These are phyloP conservation scores for Penaeus vannamei DNA, from an alignment of 1,140 invertebrate species.

Conservation along the genomic window DNA sequence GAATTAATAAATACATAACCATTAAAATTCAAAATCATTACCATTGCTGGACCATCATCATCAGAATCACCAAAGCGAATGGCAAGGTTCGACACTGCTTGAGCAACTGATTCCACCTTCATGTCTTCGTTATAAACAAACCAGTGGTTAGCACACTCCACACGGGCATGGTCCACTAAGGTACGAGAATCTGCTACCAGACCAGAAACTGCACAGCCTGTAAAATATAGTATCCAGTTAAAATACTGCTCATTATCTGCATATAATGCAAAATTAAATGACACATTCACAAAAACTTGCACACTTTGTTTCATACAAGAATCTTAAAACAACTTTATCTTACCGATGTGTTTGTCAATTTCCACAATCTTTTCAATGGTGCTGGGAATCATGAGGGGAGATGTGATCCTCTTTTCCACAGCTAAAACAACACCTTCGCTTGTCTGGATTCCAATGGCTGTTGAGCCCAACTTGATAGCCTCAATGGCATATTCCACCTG, in stretches of 20 bases:
- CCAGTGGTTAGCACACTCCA: slow-evolving; percentile 80
- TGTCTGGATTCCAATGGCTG: slow-evolving; percentile 98
- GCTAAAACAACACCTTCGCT: slow-evolving; percentile 95
- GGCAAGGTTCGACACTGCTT: slow-evolving; percentile 97
- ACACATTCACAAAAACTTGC: too few species aligned
- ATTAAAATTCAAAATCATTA: not conserved
- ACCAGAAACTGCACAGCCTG: slow-evolving; percentile 95
- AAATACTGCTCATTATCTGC: too few species aligned
- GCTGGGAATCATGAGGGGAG: slow-evolving; percentile 94
- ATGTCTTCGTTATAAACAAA: slow-evolving; percentile 67
- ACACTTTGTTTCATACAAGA: too few species aligned
- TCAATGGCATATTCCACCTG: slow-evolving; percentile 99
- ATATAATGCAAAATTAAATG: too few species aligned
- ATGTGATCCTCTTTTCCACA: slow-evolving; percentile 98
- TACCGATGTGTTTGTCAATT: slow-evolving; percentile 95
- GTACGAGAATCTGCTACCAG: slow-evolving; percentile 98
- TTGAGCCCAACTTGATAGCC: slow-evolving; percentile 99
- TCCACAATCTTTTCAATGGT: slow-evolving; percentile 93
- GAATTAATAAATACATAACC: slow-evolving; percentile 74
- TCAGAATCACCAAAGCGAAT: slow-evolving; percentile 99
- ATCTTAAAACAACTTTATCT: not conserved
- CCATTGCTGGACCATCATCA: slow-evolving; percentile 80
- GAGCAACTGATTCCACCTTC: slow-evolving; percentile 89
- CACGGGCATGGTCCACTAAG: slow-evolving; percentile 92
- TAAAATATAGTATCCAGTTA: not conserved